Percentiles rank a stretch among this genome's conserved stretches.
Evolutionary conservation across 2,797 vertebrate genomes (phyloP).

Genomic region (Nannoperca obscura): DNA sequence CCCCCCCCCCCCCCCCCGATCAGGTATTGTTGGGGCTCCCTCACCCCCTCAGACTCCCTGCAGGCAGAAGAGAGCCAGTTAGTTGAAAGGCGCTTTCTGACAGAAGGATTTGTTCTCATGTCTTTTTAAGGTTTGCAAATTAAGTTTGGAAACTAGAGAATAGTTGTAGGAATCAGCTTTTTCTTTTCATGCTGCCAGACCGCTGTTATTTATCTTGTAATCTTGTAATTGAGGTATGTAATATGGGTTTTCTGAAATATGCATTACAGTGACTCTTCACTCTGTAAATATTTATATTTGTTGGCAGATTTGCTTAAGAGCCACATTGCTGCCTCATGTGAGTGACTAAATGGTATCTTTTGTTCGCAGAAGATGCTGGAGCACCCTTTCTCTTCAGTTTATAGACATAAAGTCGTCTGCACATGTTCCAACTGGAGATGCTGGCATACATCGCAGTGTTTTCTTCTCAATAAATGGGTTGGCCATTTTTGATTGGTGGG

Average conservation of each 20-base stretch:
- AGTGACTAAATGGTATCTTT: neutral
- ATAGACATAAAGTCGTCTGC: neutral
- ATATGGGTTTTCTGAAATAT: constrained; percentile 13
- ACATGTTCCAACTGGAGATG: too few species aligned
- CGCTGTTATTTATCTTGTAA: constrained; percentile 12
- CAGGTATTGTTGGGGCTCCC: constrained; percentile 75
- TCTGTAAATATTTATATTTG: constrained; percentile 17
- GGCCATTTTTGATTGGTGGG: too few species aligned
- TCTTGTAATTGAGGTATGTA: constrained; percentile 25
- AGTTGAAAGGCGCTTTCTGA: constrained; percentile 63
- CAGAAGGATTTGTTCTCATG: constrained; percentile 50
- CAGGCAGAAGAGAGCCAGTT: constrained; percentile 58
- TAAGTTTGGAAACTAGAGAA: constrained; percentile 37
- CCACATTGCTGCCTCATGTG: neutral
- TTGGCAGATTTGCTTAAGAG: neutral
- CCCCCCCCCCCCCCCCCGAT: constrained; percentile 42
- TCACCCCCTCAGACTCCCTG: constrained; percentile 70
- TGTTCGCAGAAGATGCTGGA: neutral
- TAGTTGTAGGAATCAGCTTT: constrained; percentile 21
- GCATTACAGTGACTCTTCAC: neutral
- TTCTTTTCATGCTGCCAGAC: constrained; percentile 21
- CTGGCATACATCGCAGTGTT: too few species aligned
- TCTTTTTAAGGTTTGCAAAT: constrained; percentile 48
- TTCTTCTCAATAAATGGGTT: too few species aligned
- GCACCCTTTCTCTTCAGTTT: neutral